These are phyloP conservation scores for Greenwoodochromis staneri DNA, from an alignment of 2,113 vertebrate genomes.

Conservation along the genomic window DNA sequence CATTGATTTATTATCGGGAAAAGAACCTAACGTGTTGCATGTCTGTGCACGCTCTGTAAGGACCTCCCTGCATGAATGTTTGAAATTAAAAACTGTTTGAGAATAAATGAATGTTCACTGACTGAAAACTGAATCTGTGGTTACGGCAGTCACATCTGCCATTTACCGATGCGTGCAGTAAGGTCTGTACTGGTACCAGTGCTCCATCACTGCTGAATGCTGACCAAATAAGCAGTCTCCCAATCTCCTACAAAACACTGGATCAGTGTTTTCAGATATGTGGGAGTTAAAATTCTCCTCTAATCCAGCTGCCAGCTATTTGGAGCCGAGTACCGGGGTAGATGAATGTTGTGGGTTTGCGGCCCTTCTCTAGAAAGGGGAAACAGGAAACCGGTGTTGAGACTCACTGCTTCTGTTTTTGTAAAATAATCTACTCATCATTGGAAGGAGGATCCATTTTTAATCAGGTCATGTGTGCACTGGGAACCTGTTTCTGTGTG, in stretches of 20 bases:
- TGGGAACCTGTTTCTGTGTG: not conserved
- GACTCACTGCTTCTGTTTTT: not conserved
- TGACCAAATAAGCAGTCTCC: accelerated
- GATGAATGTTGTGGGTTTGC: not conserved
- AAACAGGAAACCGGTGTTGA: not conserved
- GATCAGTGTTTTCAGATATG: not conserved
- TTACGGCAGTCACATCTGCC: not conserved
- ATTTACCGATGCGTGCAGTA: accelerated
- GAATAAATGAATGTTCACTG: not conserved
- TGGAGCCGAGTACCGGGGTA: accelerated
- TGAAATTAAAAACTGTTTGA: not conserved
- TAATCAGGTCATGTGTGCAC: not conserved
- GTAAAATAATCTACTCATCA: not conserved
- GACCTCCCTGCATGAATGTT: not conserved
- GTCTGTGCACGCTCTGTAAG: not conserved
- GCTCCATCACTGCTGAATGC: not conserved
- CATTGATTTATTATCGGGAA: not conserved
- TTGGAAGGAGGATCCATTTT: accelerated
- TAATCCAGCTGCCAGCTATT: accelerated
- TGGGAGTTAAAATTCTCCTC: not conserved
- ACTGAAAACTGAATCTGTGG: not conserved
- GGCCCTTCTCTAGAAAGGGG: accelerated
- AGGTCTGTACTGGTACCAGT: not conserved
- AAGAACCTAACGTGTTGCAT: accelerated
- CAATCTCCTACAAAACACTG: not conserved